Evolutionary conservation across 2,113 vertebrate species (phyloP), one percentile per base, ranked within the genome.

Genomic region (Noctilio leporinus): DNA sequence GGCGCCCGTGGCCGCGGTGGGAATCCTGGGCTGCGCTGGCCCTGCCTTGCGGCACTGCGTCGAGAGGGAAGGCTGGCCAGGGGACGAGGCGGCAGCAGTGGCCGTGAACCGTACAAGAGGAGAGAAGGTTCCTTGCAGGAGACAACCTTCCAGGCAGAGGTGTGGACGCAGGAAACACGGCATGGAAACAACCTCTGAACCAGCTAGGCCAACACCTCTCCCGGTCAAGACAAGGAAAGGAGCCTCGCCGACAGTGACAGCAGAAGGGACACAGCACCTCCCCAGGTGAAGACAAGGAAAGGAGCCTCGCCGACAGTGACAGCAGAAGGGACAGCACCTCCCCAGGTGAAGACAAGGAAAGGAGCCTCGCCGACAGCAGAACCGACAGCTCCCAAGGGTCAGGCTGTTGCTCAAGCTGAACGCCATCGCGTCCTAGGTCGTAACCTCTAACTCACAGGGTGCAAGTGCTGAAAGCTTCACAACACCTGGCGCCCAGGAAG

Each of bases 141-240:
- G 28, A 40, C 1, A 3, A 64, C 19, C 33, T 62, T 57, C 86
- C n/a, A 28, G 26, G 73, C 11, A 38, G 51, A 45, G 20, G 12
- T 11, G 0, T 3, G 51, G 75, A 30, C 26, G 30, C 12, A 0
- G 59, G 16, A 45, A 40, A 59, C 5, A 15, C 3, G 47, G 6
- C 24, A 26, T 2, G 11, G 69, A 28, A n/a, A 12, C 43, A 30
- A 16, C 35, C 55, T 33, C 38, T 45, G 7, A 43, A 9, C 14
- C 62, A 49, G 78, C 47, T 45, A 16, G 26, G 73, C 82, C 40
- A 26, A 11, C 30, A 33, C 65, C 10, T 10, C 17, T 51, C 65
- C n/a, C 16, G 17, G 40, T 73, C 53, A 10, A 40, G 17, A 64
- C 11, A 49, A 78, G n/a, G n/a, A n/a, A n/a, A n/a, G n/a, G n/a